Conservation (phyloP, 1,140 invertebrate species). For the Panulirus ornatus region DNA sequence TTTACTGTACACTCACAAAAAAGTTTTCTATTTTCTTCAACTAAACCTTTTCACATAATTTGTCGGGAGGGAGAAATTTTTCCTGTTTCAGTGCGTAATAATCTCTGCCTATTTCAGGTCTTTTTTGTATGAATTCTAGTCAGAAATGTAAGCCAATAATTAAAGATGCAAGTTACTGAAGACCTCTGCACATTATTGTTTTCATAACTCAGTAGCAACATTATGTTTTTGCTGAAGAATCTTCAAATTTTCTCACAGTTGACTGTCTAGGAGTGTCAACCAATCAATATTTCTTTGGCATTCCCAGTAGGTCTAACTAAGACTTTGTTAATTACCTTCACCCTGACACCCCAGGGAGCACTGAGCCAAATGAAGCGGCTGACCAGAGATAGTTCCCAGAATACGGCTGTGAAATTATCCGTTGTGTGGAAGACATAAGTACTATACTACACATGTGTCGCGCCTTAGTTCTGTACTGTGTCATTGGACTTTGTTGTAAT, state of each 20-base stretch:
- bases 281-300: too few species aligned
- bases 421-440: constrained; percentile 4
- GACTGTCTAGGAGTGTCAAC: too few species aligned
- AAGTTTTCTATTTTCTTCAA: too few species aligned
- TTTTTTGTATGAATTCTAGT: too few species aligned
- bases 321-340: neutral
- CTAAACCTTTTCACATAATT: too few species aligned
- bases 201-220: neutral
- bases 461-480: constrained; percentile 60
- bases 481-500: constrained; percentile 62
- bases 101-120: too few species aligned
- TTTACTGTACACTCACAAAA: too few species aligned
- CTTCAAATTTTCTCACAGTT: neutral
- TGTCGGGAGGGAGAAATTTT: too few species aligned
- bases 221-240: neutral
- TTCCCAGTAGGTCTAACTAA: too few species aligned
- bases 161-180: too few species aligned
- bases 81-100: too few species aligned
- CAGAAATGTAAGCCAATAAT: too few species aligned
- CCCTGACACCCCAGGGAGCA: constrained; percentile 4
- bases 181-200: neutral
- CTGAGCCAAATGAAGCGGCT: constrained; percentile 5
- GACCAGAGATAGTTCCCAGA: constrained; percentile 45
- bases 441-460: constrained; percentile 44
- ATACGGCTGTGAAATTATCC: constrained; percentile 36